phyloP scores from a whole-genome alignment of 1,140 invertebrate genomes.

The Mercenaria mercenaria region DNA sequence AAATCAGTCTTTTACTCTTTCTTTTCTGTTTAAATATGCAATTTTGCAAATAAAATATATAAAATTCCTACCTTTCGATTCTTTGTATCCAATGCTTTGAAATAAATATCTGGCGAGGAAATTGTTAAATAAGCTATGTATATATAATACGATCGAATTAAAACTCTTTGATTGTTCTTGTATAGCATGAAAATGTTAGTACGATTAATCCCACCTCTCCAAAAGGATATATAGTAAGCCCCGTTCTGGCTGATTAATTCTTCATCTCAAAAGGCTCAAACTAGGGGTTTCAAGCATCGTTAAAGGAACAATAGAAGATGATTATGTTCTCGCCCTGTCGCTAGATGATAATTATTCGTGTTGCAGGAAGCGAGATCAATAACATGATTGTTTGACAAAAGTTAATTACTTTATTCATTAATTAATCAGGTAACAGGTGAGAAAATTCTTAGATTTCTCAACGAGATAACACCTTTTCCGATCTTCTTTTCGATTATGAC shows the following conservation, averaged over 20 bases:
- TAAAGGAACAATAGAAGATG: constrained; percentile 10
- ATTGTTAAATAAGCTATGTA: neutral
- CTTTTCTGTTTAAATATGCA: too few species aligned
- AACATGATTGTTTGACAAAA: neutral
- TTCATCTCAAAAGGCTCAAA: neutral
- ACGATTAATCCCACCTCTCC: neutral
- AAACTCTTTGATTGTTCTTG: neutral
- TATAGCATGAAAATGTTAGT: neutral
- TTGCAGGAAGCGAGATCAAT: neutral
- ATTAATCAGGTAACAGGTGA: neutral
- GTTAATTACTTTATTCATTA: constrained; percentile 1
- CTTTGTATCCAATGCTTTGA: too few species aligned
- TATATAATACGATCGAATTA: neutral
- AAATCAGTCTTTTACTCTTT: too few species aligned
- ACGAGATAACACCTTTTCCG: constrained; percentile 35
- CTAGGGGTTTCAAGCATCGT: neutral
- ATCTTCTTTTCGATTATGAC: neutral
- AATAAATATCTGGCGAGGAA: neutral
- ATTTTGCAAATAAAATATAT: too few species aligned
- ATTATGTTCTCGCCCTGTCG: constrained; percentile 41
- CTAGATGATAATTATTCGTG: neutral
- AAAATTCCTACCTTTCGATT: too few species aligned
- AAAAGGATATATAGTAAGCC: constrained; percentile 18
- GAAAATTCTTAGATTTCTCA: constrained; percentile 32
- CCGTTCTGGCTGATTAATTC: constrained; percentile 3